These are phyloP conservation scores for Hydractinia echinata DNA, from an alignment of 30 jellyfish, hydroid and myxozoan genomes.

Conservation along the genomic window DNA sequence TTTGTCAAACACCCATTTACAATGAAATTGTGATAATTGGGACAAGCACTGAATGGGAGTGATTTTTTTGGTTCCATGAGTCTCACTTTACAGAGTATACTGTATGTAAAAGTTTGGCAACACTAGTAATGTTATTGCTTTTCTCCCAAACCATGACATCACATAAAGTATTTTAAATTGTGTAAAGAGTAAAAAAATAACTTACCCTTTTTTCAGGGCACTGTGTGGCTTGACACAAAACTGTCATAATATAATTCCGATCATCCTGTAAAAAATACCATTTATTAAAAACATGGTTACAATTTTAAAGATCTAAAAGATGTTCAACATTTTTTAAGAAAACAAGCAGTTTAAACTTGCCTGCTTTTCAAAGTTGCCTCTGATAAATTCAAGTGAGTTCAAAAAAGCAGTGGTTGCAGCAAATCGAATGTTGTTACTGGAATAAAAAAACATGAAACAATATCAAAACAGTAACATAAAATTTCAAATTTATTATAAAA, in stretches of 20 bases:
- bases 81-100: too few species aligned
- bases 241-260: slow-evolving; percentile 76
- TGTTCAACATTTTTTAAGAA: neutral
- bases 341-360: slow-evolving; percentile 16
- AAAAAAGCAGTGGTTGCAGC: slow-evolving; percentile 95
- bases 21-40: too few species aligned
- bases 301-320: too few species aligned
- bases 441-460: neutral
- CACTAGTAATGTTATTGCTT: too few species aligned
- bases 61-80: too few species aligned
- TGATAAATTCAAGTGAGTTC: slow-evolving; percentile 79
- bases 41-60: too few species aligned
- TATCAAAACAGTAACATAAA: neutral
- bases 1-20: too few species aligned
- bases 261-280: slow-evolving; percentile 43
- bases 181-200: neutral
- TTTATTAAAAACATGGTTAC: neutral
- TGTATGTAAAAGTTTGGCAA: too few species aligned
- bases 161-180: neutral
- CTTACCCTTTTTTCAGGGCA: slow-evolving; percentile 62
- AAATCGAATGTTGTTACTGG: slow-evolving; percentile 58
- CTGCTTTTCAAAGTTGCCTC: slow-evolving; percentile 84
- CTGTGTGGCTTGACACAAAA: slow-evolving; percentile 88
- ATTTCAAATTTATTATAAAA: neutral
- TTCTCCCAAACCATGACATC: neutral